Evolutionary conservation across 2,797 vertebrate genomes (phyloP), one percentile per base, ranked within the genome.

Genomic region (Orientallactaga sibirica): DNA sequence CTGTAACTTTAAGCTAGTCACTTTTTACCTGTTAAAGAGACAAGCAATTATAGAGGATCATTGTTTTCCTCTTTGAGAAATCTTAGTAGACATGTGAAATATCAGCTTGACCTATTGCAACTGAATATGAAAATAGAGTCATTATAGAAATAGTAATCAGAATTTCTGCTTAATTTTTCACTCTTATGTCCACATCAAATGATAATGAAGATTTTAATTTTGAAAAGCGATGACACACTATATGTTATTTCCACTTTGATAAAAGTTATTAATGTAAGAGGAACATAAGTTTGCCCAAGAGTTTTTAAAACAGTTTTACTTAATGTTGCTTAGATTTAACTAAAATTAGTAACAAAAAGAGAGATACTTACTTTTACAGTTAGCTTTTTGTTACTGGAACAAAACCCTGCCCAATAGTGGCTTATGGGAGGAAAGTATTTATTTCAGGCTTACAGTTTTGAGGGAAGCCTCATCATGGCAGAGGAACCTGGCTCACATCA

Each of bases 121-220:
- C 52, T 77, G 68, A 68, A 87, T 92, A 83, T 67, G 20, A 89
- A 93, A 93, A 85, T 92, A 81, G 52, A 94, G 73, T 58, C 33
- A 88, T 90, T 92, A 86, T 62, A 73, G 77, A 95, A 95, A 93
- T 78, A 93, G 62, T 86, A 92, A 89, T 88, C 86, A 93, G 18
- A 43, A 77, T 92, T 78, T 94, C 58, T 95, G 16, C 71, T 90
- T 74, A 84, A 83, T 80, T n/a, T 43, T 84, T 15, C 3, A 82
- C 55, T 88, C 24, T 80, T 79, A 68, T 77, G 37, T 70, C 20
- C 73, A 83, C 0, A 67, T 86, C 61, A 86, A 90, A 37, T 73
- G 29, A 94, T 48, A 83, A 58, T 92, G 48, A 88, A 29, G n/a
- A 62, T 86, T 95, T 90, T 71, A 79, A 84, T 90, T 93, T 92